phyloP scores from a whole-genome alignment of 2,797 vertebrate species.

The Setipinna tenuifilis region DNA sequence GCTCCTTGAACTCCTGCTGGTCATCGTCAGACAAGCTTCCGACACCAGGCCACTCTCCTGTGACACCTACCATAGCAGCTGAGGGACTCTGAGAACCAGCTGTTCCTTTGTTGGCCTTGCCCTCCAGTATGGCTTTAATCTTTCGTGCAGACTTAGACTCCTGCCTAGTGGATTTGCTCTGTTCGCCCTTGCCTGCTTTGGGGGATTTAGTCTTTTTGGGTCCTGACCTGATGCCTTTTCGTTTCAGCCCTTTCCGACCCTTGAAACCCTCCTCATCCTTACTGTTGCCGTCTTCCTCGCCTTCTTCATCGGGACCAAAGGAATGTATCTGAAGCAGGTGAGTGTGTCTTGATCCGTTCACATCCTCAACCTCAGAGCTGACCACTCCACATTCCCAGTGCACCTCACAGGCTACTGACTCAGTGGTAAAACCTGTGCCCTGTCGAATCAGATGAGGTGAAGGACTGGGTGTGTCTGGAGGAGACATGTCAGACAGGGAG shows the following conservation, averaged over 20 bases:
- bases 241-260: constrained; percentile 57
- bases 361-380: constrained; percentile 82
- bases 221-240: constrained; percentile 88
- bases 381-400: constrained; percentile 91
- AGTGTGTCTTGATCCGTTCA: constrained; percentile 82
- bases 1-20: constrained; percentile 97
- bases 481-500: constrained; percentile 95
- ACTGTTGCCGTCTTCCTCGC: background rate
- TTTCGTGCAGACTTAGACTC: constrained; percentile 89
- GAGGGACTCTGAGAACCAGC: constrained; percentile 56
- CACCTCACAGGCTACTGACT: constrained; percentile 83
- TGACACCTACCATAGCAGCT: constrained; percentile 69
- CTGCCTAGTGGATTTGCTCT: constrained; percentile 88
- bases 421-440: constrained; percentile 84
- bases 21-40: constrained; percentile 89
- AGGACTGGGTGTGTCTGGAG: constrained; percentile 95
- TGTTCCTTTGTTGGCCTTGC: constrained; percentile 86
- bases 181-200: constrained; percentile 90
- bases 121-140: constrained; percentile 83
- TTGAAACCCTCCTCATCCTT: background rate
- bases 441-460: constrained; percentile 91
- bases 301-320: constrained; percentile 73
- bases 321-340: constrained; percentile 92
- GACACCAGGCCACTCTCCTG: constrained; percentile 83
- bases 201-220: constrained; percentile 89